Base-by-base conservation (phyloP, 2,113 vertebrate species). In the Callopanchax toddi region DNA sequence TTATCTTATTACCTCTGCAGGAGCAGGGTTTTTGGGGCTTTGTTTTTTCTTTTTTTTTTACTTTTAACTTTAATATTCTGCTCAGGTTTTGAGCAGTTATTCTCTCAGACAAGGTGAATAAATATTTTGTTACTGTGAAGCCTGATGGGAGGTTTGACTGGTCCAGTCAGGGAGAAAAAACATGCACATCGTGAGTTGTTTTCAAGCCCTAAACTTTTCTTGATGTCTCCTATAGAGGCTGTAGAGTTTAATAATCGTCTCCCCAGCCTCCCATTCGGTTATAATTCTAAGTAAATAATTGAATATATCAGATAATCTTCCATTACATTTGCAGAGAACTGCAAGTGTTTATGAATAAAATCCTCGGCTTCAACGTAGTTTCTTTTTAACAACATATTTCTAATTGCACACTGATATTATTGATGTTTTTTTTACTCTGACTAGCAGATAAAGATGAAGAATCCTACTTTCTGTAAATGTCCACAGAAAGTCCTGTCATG, bases 1-100 rank as follows among this genome's bases (percentile, higher is more conserved):
- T 61, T 49, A 52, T 69, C 45, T 40, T 15, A 12, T 23, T 60
- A 21, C 18, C 52, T 48, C 54, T 52, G 44, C 49, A 58, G 32
- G 17, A 32, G 54, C 9, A 29, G 20, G n/a, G n/a, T n/a, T n/a
- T n/a, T n/a, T n/a, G n/a, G n/a, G n/a, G n/a, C n/a, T n/a, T n/a
- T 60, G 22, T 22, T n/a, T 20, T 25, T 50, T n/a, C 68, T 67
- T 2, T 39, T 5, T 46, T 37, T 43, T 54, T 9, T 39, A 51
- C 39, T 42, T 60, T 51, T 12, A 42, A 58, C 29, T 46, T 45
- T 22, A 67, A 48, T 1, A n/a, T 53, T 45, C 10, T 39, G 7
- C 60, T 37, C 0, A 11, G 32, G 11, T 54, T 8, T 0, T 50
- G 2, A 34, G 34, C 43, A 21, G 40, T 48, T 56, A 50, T 57